A percentile compares a stretch with the other conserved stretches of the same genome.
phyloP scores from a whole-genome alignment of 2,797 vertebrate genomes.

The Ispidina picta region DNA sequence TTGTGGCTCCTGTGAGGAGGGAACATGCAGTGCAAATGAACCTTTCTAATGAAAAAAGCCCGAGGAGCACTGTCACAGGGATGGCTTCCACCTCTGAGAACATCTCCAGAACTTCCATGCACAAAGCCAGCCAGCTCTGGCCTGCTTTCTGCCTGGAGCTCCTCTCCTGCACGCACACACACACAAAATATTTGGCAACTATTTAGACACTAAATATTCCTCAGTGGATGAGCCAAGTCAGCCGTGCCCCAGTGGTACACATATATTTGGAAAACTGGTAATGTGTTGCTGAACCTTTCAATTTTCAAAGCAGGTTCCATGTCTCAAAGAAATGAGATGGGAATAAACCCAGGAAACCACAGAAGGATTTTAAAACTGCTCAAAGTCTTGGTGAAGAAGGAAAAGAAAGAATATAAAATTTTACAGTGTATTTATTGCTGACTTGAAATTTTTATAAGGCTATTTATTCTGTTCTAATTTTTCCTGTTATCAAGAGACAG shows the following conservation, averaged over 20 bases:
- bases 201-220: background rate
- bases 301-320: background rate
- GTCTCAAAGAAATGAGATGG: background rate
- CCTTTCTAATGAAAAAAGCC: background rate
- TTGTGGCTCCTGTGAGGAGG: background rate
- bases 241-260: background rate
- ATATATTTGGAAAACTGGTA: background rate
- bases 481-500: background rate
- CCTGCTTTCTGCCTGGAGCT: background rate
- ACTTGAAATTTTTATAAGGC: conserved; percentile 40
- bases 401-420: conserved; percentile 22
- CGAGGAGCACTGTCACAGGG: background rate
- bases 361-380: background rate
- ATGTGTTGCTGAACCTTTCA: background rate
- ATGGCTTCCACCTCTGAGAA: background rate
- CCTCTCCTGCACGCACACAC: no score
- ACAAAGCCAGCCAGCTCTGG: background rate
- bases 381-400: background rate
- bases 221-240: background rate
- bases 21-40: background rate
- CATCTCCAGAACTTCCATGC: background rate
- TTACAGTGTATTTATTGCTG: background rate
- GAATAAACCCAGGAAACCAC: background rate
- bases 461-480: conserved; percentile 54
- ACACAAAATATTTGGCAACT: background rate